Evolutionary conservation across 2,113 vertebrate species (phyloP), one percentile per base, ranked within the genome.

Genomic region (Psephotus haematonotus): DNA sequence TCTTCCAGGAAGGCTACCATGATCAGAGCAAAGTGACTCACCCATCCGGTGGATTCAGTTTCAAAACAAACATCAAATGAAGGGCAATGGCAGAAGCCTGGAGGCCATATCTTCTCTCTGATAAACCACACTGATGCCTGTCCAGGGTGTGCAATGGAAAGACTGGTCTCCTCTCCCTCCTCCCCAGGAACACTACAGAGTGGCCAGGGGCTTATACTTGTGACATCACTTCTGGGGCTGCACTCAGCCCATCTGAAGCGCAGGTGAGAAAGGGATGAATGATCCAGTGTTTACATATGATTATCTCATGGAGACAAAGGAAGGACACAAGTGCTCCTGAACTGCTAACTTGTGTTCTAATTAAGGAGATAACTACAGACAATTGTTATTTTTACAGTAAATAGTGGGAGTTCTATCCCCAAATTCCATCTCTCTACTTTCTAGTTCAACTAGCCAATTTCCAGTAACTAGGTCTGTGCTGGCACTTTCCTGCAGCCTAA

Each of bases 101-200:
- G 18, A 29, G 41, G 24, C 5, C 39, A 80, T 4, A 0, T 29
- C 15, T 68, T 9, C 4, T 1, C 2, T 1, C 17, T 80, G 71
- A 10, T 29, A 86, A 83, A 83, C 4, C 47, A 60, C 3, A 2
- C 6, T 6, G 0, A 7, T 8, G 7, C 17, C 62, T 55, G 43
- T 1, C 5, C 47, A 39, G 29, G 33, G 11, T 1, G 0, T 13
- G 23, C 57, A 39, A 17, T 2, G 4, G 63, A n/a, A 82, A 47
- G 13, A 53, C 39, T 86, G 41, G 2, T 65, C 33, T 83, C 10
- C 39, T 47, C 47, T 55, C 15, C 31, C 16, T 82, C 44, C 17
- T 86, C 4, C 29, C 27, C 27, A 13, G 27, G 59, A 92, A 35
- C 25, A 9, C 5, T 18, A 11, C 2, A 0, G 1, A 28, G 6